Base-by-base conservation (phyloP, 2,797 vertebrate species). In the Sarcoramphus papa region DNA sequence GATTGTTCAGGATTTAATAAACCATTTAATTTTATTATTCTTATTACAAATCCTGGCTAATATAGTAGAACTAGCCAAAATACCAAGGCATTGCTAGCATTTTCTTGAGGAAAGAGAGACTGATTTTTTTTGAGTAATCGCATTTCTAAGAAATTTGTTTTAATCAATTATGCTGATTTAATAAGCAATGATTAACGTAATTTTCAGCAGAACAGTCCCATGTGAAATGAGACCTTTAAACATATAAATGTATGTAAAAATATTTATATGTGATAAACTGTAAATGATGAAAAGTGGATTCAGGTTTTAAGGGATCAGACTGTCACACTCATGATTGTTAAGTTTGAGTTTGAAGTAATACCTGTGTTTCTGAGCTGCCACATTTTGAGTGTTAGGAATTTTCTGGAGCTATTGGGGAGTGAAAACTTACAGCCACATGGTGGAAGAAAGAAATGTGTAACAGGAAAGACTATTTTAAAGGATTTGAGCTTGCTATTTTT, bases 1-100 rank as follows among this genome's bases (percentile, higher is more conserved):
- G 85, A 50, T 91, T 74, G 47, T 51, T 96, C 23, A 83, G 70
- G 68, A 95, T 97, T 87, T 90, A 92, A 91, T 97, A 95, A 97
- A 78, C 50, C 10, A 6, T 95, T 97, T 63, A 78, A 53, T 96
- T 97, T 96, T 86, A 88, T 83, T 96, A 20, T 94, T 93, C 65
- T 54, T 74, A 70, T 16, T 93, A 68, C 65, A 92, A 72, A 92
- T 94, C 60, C 60, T 87, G 56, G 83, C 91, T 95, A 85, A 88
- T 91, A 35, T 9, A 86, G 45, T 84, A 74, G 56, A 88, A 67
- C 47, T 59, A 64, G 53, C 21, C 64, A 50, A 76, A 72, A 78
- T 60, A 68, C 40, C n/a, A 69, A 51, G 45, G 37, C 11, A 31
- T 37, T 51, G 9, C 16, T 75, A 37, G 17, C 33, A 35, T 93